Percentiles rank a stretch among this genome's conserved stretches.
Evolutionary conservation across 2,888 invertebrate genomes (phyloP).

Genomic region (Cryptocheilus praepositus): DNA sequence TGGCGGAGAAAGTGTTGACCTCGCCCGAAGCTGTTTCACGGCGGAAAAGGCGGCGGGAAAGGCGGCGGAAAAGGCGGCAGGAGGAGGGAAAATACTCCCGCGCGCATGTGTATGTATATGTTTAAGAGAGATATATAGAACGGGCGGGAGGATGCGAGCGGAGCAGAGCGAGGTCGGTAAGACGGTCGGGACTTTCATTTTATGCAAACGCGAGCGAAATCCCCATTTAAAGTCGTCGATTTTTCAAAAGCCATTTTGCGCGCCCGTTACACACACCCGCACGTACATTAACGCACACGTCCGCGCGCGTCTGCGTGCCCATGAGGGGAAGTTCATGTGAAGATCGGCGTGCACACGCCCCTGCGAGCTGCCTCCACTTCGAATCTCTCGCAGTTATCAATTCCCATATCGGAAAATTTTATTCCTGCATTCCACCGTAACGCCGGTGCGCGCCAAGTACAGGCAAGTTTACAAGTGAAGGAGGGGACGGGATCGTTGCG

Average conservation of each 20-base stretch:
- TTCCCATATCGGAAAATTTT: conserved; percentile 35
- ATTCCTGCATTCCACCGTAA: conserved; percentile 15
- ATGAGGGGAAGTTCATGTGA: background rate
- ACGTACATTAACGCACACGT: conserved; percentile 1
- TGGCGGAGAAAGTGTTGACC: conserved; percentile 46
- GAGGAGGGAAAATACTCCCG: background rate
- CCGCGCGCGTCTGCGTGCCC: background rate
- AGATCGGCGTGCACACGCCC: background rate
- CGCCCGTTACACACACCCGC: background rate
- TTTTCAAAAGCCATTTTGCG: conserved; percentile 11
- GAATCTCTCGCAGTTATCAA: conserved; percentile 25
- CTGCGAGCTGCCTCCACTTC: conserved; percentile 23
- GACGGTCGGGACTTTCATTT: conserved; percentile 51
- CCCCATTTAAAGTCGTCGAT: conserved; percentile 52
- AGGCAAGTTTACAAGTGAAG: no score
- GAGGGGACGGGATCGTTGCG: no score
- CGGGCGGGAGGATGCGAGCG: background rate
- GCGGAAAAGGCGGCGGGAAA: conserved; percentile 19
- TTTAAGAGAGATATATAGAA: conserved; percentile 1
- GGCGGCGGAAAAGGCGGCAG: conserved; percentile 18
- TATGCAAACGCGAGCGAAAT: conserved; percentile 61
- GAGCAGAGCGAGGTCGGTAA: conserved; percentile 2
- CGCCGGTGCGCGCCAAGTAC: no score
- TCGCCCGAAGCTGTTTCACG: conserved; percentile 18
- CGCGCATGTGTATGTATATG: no score